Evolutionary conservation across 1,140 invertebrate genomes (phyloP).

Genomic region (Halictus rubicundus): DNA sequence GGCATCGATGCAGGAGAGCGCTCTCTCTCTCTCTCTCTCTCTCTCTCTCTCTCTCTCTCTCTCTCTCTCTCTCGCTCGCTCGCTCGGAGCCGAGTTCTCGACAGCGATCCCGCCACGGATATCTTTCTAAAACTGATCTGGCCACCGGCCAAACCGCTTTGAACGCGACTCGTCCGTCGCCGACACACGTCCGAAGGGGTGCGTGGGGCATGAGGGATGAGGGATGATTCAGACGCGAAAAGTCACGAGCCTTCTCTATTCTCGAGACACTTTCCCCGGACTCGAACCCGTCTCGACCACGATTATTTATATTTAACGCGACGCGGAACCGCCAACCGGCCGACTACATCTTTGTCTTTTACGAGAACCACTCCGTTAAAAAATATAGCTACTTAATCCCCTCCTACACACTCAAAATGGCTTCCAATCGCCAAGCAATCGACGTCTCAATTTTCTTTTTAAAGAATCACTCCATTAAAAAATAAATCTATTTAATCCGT

Average conservation of each 20-base stretch:
- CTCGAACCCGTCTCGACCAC: no score
- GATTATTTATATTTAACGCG: no score
- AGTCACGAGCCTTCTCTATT: constrained; percentile 24
- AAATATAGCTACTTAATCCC: no score
- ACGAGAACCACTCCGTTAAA: no score
- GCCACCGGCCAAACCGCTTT: constrained; percentile 22
- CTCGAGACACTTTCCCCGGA: background rate
- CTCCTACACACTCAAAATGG: no score
- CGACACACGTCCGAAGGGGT: background rate
- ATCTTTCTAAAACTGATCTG: constrained; percentile 46
- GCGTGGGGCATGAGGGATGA: background rate
- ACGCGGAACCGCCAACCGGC: no score
- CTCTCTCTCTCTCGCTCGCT: background rate
- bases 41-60: background rate
- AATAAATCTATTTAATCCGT: no score
- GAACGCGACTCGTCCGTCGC: background rate
- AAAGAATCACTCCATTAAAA: no score
- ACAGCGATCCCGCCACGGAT: constrained; percentile 20
- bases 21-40: no score
- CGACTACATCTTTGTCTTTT: no score
- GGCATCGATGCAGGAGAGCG: constrained; percentile 13
- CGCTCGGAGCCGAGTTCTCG: background rate
- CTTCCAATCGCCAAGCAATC: no score
- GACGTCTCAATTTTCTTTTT: no score
- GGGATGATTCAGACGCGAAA: background rate